Evolutionary conservation across 2,888 invertebrate species (phyloP).

Genomic region (Hanleya hanleyi): DNA sequence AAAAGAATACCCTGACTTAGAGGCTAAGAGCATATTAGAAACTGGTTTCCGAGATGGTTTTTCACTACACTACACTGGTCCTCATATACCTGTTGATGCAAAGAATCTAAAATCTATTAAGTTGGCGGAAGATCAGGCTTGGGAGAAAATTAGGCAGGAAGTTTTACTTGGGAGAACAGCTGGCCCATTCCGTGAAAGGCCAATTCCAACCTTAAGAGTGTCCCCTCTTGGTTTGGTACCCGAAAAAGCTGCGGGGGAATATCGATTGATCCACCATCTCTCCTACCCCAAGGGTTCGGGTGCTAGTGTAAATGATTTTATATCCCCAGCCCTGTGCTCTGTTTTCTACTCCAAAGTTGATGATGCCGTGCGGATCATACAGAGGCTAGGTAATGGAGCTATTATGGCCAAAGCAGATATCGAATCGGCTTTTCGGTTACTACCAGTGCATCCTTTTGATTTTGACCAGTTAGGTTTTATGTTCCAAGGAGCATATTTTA

Average conservation of each 20-base stretch:
- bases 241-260: constrained; percentile 24
- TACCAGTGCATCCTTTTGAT: constrained; percentile 27
- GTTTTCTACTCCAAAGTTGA: constrained; percentile 34
- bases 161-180: constrained; percentile 23
- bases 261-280: constrained; percentile 32
- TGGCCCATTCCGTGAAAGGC: constrained; percentile 22
- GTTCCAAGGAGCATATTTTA: constrained; percentile 22
- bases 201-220: constrained; percentile 20
- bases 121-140: background rate
- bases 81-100: constrained; percentile 9
- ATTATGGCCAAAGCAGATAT: constrained; percentile 14
- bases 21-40: too few species aligned
- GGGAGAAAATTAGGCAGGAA: constrained; percentile 26
- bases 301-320: constrained; percentile 30
- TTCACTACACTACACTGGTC: constrained; percentile 24
- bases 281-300: constrained; percentile 17
- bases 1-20: too few species aligned
- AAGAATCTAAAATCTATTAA: constrained; percentile 24
- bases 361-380: constrained; percentile 28
- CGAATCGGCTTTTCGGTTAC: constrained; percentile 28
- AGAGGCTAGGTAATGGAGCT: constrained; percentile 18
- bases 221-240: constrained; percentile 33
- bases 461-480: constrained; percentile 29
- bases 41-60: constrained; percentile 28
- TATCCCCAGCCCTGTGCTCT: constrained; percentile 20